A percentile compares a stretch with the other conserved stretches of the same genome.
Evolutionary conservation across 2,888 invertebrate species (phyloP).

Genomic region (Laspeyria flexula): DNA sequence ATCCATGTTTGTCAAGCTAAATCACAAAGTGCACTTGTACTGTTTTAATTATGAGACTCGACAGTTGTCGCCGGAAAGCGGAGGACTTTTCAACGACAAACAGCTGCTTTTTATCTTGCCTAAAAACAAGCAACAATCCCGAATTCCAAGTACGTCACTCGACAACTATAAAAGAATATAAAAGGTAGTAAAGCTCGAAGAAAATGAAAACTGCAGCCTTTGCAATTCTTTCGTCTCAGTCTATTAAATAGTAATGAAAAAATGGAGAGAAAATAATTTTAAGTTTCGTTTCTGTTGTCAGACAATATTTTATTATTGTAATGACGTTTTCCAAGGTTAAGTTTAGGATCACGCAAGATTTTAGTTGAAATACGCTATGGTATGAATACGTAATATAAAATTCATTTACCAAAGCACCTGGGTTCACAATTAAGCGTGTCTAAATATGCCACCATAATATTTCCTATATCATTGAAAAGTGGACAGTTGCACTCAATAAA

Average conservation of each 20-base stretch:
- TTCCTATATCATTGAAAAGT: too few relatives aligned
- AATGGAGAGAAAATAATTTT: too few relatives aligned
- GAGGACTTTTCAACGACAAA: constrained; percentile 4
- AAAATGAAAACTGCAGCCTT: neutral
- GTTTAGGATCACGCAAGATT: too few relatives aligned
- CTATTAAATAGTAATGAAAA: neutral
- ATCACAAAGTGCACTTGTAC: constrained; percentile 6
- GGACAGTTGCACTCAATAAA: too few relatives aligned
- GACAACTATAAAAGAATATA: neutral
- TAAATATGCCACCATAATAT: too few relatives aligned
- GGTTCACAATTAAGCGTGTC: too few relatives aligned
- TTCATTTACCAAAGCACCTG: too few relatives aligned
- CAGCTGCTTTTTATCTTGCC: constrained; percentile 2
- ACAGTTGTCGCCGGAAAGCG: neutral
- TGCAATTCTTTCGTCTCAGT: neutral
- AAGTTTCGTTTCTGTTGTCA: too few relatives aligned
- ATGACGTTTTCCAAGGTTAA: too few relatives aligned
- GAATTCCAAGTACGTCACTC: neutral
- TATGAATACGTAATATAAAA: too few relatives aligned
- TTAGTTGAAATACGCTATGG: too few relatives aligned
- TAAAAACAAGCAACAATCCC: constrained; percentile 1
- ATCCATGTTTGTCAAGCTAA: neutral
- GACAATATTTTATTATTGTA: too few relatives aligned
- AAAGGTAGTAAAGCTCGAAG: neutral
- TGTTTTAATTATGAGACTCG: neutral